Evolutionary conservation across 2,797 vertebrate genomes (phyloP).

Genomic region (Sebastes alutus): DNA sequence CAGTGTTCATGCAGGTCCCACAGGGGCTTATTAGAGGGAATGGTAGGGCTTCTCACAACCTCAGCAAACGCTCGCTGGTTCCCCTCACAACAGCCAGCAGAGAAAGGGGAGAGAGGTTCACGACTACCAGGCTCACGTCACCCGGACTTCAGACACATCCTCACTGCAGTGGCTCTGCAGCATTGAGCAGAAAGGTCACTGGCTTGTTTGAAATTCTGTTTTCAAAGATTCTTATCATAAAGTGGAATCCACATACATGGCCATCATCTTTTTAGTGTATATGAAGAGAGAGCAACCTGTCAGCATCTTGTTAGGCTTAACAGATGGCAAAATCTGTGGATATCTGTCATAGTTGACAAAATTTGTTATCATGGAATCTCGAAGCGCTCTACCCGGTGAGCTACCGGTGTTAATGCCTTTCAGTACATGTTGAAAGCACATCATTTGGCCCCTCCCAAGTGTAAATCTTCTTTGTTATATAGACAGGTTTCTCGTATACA

Average conservation of each 20-base stretch:
- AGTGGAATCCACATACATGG: slow-evolving; percentile 16
- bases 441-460: background rate
- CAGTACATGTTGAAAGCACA: background rate
- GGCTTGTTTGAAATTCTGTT: slow-evolving; percentile 51
- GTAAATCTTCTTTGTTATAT: background rate
- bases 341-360: background rate
- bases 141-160: slow-evolving; percentile 51
- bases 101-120: slow-evolving; percentile 61
- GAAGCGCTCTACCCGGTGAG: background rate
- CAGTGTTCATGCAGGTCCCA: slow-evolving; percentile 69
- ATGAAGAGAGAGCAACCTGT: slow-evolving; percentile 3
- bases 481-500: no score
- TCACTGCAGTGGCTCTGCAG: slow-evolving; percentile 59
- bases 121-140: slow-evolving; percentile 64
- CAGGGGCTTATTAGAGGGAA: slow-evolving; percentile 78
- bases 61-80: slow-evolving; percentile 58
- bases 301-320: background rate
- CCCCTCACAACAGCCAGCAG: slow-evolving; percentile 58
- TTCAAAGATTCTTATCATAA: slow-evolving; percentile 45
- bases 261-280: background rate
- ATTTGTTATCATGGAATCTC: background rate
- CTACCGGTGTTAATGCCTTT: background rate
- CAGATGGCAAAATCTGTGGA: background rate
- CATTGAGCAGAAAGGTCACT: slow-evolving; percentile 60
- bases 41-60: slow-evolving; percentile 68